Conservation (phyloP, 2,797 vertebrate species). For the Cuculus canorus region DNA sequence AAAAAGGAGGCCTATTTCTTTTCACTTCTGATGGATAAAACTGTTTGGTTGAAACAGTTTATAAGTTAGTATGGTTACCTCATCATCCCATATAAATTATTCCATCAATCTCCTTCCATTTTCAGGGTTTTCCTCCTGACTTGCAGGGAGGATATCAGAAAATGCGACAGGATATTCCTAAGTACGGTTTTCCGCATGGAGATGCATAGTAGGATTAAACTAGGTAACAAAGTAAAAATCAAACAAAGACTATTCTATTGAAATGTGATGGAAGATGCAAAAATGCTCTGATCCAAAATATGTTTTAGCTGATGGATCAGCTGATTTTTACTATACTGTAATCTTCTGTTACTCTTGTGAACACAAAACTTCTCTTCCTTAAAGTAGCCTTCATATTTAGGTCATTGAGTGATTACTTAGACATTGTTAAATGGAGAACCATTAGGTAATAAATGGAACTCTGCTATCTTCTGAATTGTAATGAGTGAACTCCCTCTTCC, state of each 20-base stretch:
- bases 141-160: neutral
- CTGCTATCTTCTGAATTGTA: neutral
- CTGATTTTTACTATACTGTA: neutral
- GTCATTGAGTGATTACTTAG: neutral
- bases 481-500: neutral
- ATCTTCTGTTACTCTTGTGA: neutral
- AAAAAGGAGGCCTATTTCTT: neutral
- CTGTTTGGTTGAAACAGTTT: neutral
- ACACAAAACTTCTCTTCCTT: neutral
- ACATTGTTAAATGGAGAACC: neutral
- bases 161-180: neutral
- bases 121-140: neutral
- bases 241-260: accelerated
- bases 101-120: neutral
- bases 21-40: neutral
- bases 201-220: neutral
- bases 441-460: neutral
- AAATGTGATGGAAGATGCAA: neutral
- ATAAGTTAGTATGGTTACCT: neutral
- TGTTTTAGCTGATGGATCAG: neutral
- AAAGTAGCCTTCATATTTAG: neutral
- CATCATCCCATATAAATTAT: neutral
- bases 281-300: neutral
- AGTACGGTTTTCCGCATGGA: accelerated
- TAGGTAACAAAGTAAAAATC: neutral